phyloP scores from a whole-genome alignment of 2,113 vertebrate species.

The Sapajus apella region DNA sequence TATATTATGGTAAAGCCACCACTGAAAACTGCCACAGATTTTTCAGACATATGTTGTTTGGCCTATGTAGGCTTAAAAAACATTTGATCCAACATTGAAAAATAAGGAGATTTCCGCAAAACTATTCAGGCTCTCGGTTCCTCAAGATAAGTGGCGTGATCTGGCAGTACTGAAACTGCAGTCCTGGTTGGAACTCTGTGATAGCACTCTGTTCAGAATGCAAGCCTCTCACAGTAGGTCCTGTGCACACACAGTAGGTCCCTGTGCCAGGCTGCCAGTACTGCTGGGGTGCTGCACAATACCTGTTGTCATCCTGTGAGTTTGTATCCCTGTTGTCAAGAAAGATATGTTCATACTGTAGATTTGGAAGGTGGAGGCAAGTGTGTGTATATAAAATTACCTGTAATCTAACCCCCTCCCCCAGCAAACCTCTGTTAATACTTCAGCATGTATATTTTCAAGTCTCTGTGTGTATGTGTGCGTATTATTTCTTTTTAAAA shows the following conservation, averaged over 20 bases:
- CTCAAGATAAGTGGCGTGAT: not conserved
- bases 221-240: too few species aligned
- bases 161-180: not conserved
- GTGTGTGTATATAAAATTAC: not conserved
- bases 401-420: not conserved
- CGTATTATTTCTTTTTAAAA: not conserved
- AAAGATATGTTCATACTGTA: not conserved
- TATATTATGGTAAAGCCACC: not conserved
- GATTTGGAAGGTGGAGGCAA: not conserved
- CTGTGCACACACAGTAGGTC: not conserved
- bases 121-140: not conserved
- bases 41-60: not conserved
- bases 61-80: not conserved
- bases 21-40: not conserved
- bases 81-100: not conserved
- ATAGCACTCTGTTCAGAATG: not conserved
- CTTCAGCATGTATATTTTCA: not conserved
- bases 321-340: not conserved
- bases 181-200: too few species aligned
- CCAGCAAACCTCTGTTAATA: not conserved
- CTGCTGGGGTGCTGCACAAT: accelerated
- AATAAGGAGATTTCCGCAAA: not conserved
- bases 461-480: not conserved
- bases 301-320: not conserved
- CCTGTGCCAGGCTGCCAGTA: accelerated